phyloP scores from a whole-genome alignment of 2,113 vertebrate genomes.

The Gallinago jamesoni region DNA sequence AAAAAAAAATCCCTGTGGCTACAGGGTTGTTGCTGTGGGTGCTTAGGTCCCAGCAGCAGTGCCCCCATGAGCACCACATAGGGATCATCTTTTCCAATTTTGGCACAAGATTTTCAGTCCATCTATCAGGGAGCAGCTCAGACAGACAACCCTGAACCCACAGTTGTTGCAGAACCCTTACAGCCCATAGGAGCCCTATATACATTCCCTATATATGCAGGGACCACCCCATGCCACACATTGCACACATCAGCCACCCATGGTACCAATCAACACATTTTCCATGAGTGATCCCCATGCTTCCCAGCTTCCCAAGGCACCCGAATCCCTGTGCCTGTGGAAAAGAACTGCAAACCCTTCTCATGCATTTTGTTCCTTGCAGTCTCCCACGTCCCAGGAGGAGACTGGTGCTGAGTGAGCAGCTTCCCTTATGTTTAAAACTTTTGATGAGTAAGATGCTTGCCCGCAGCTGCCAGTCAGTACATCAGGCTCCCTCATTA shows the following conservation, averaged over 20 bases:
- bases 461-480: not conserved
- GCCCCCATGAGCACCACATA: rapidly evolving
- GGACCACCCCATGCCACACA: rapidly evolving
- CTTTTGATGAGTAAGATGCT: not conserved
- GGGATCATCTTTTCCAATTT: not conserved
- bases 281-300: rapidly evolving
- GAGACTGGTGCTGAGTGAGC: not conserved
- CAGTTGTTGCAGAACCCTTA: not conserved
- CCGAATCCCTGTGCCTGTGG: not conserved
- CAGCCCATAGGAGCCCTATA: not conserved
- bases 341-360: not conserved
- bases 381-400: not conserved
- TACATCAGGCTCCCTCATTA: not conserved
- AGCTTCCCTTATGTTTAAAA: not conserved
- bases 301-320: not conserved
- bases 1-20: rapidly evolving
- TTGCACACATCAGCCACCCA: not conserved
- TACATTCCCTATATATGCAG: not conserved
- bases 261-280: rapidly evolving
- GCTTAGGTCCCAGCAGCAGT: not conserved
- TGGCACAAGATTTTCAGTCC: not conserved
- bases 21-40: not conserved
- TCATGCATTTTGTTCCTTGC: not conserved
- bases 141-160: not conserved
- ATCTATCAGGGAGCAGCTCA: not conserved